These are phyloP conservation scores for Cephalotes varians DNA, from an alignment of 2,888 invertebrate genomes.

Conservation along the genomic window DNA sequence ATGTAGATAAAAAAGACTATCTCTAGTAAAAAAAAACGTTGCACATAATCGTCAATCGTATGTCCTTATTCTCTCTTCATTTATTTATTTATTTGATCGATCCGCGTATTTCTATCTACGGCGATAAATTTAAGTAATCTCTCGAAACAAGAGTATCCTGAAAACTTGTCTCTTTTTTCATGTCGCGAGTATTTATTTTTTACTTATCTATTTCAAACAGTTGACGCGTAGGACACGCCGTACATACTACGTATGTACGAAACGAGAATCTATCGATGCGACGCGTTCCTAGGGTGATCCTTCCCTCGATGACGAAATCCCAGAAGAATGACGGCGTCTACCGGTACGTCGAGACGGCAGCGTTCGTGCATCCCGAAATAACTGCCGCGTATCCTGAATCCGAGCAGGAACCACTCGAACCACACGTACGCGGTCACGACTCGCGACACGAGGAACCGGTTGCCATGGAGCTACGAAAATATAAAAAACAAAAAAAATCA, in stretches of 20 bases:
- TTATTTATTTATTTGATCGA: no score
- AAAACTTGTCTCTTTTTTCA: background rate
- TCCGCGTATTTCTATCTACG: background rate
- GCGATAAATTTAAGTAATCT: background rate
- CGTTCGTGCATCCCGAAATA: constrained; percentile 69
- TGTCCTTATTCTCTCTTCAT: background rate
- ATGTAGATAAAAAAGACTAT: background rate
- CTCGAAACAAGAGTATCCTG: background rate
- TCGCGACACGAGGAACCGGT: constrained; percentile 49
- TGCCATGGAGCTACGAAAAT: constrained; percentile 49
- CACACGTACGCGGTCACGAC: constrained; percentile 28
- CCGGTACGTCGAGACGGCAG: constrained; percentile 80
- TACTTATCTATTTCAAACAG: background rate
- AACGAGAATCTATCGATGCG: constrained; percentile 19
- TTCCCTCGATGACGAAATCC: constrained; percentile 66
- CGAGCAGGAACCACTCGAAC: constrained; percentile 39
- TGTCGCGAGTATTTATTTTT: background rate
- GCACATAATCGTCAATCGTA: constrained; percentile 1
- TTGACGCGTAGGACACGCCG: background rate
- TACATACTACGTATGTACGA: background rate
- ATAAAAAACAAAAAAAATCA: constrained; percentile 52
- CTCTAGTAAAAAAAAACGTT: background rate
- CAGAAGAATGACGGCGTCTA: constrained; percentile 81
- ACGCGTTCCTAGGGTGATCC: constrained; percentile 38
- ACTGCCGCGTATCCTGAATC: constrained; percentile 59